Conservation (phyloP, 2,797 vertebrate genomes). For the Argentina silus region DNA sequence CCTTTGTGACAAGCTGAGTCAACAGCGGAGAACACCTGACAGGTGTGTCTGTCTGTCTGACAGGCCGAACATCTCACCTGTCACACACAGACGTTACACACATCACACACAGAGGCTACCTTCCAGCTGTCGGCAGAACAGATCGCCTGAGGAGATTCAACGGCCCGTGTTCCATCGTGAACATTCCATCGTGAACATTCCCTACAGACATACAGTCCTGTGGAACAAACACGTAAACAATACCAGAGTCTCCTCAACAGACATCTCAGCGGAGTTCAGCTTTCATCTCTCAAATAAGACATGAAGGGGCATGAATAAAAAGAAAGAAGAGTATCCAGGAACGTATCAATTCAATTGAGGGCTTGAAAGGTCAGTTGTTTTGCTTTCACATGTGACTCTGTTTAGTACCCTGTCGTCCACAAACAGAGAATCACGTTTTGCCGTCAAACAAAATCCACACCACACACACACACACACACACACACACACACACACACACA, state of each 20-base stretch:
- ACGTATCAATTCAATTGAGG: background rate
- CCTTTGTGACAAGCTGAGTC: slow-evolving; percentile 29
- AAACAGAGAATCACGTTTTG: too few species aligned
- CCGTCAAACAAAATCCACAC: background rate
- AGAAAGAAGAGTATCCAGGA: background rate
- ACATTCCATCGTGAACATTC: slow-evolving; percentile 9
- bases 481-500: too few species aligned
- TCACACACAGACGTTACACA: background rate
- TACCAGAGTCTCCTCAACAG: background rate
- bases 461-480: background rate
- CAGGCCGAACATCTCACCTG: too few species aligned
- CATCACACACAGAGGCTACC: slow-evolving; percentile 23
- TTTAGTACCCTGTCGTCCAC: too few species aligned
- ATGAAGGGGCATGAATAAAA: background rate
- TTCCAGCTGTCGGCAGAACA: background rate
- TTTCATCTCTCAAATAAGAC: background rate
- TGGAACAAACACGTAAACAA: slow-evolving; percentile 15
- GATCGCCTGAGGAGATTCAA: background rate
- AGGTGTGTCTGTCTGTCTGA: slow-evolving; percentile 23
- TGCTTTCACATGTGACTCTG: too few species aligned
- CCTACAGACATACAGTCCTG: background rate
- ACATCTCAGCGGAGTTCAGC: background rate
- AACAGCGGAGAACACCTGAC: slow-evolving; percentile 13
- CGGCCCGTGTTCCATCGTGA: slow-evolving; percentile 7
- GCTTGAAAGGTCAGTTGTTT: background rate